Base-by-base conservation (phyloP, 2,888 invertebrate genomes). In the Acronicta leporina region DNA sequence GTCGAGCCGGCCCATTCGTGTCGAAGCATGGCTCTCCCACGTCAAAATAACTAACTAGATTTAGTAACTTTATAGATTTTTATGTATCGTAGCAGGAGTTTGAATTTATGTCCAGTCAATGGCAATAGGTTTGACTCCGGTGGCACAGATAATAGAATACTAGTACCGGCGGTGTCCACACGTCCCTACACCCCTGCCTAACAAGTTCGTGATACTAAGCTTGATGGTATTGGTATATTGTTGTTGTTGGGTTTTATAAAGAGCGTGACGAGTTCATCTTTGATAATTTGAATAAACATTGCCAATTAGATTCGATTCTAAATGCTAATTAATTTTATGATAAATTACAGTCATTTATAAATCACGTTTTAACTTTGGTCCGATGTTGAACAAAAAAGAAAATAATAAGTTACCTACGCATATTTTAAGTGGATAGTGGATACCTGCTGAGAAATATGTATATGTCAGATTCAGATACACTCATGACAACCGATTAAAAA, bases 321-420 rank as follows among this genome's bases (percentile, higher is more conserved):
- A 48, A 51, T 47, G 46, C 66, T 54, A 49, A 62, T 49, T 7
- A 43, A 20, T 46, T 33, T 46, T 57, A 67, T 53, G 53, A 68
- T 63, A 43, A 47, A 68, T 63, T 33, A 10, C 30, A 27, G 43
- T 40, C 40, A 57, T 50, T 43, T 46, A 53, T 33, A 2, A 35
- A 27, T 43, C 14, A 51, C 15, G 30, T 6, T 45, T 40, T 13
- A 52, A 38, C 11, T 38, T 44, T 16, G 25, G 20, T 33, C 15
- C 13, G 11, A 54, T 15, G 38, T 20, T 49, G n/a, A 52, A 45
- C 46, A 66, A 55, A 66, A 66, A 51, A 47, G 16, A 15, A 50
- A 15, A 51, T 54, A 25, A 42, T 42, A 9, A 35, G 47, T 16
- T 48, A 35, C 41, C 35, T 40, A 11, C 9, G 11, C 3, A n/a